Base-by-base conservation (phyloP, 2,113 vertebrate species). In the Brachyistius frenatus region DNA sequence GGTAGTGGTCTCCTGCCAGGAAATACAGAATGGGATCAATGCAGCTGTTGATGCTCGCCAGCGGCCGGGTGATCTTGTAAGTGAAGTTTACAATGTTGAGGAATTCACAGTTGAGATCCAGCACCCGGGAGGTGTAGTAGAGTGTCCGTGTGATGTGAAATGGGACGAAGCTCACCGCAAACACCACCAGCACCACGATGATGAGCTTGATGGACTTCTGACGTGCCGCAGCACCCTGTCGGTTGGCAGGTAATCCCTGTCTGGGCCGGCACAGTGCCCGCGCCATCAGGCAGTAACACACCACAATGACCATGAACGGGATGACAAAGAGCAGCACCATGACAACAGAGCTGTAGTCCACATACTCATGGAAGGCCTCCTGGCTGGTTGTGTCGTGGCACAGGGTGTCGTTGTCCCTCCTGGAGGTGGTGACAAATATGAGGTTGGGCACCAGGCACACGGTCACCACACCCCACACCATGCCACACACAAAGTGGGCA, bases 41-140 rank as follows among this genome's bases (percentile, higher is more conserved):
- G 88, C 97, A 99, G 88, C 98, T 99, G 92, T 98, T 99, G 86
- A 96, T 68, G 56, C 96, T 98, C 58, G 96, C 98, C 88, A 99
- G 91, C 0, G 97, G 97, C 15, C 96, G 91, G 0, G 97, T 99
- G 91, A 97, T 95, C 92, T 99, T 99, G 87, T 98, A 99, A 35
- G 93, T 91, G 55, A 98, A 94, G 81, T 98, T 99, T 76, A 99
- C 89, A 0, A 96, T 86, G 88, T 97, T 97, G 76, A 98, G 96
- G 30, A 93, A 82, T 4, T 2, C 1, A 39, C 97, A 99, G 72
- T 95, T 36, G 0, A 93, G 94, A 3, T 95, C 30, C 64, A 97
- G 61, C 16, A 97, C 91, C 15, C 90, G 95, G 31, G 95, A 90
- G 15, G 94, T 80, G 86, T 99, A 99, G 89, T 98, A 99, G 54